phyloP scores from a whole-genome alignment of 2,113 vertebrate species.

The Ifrita kowaldi region DNA sequence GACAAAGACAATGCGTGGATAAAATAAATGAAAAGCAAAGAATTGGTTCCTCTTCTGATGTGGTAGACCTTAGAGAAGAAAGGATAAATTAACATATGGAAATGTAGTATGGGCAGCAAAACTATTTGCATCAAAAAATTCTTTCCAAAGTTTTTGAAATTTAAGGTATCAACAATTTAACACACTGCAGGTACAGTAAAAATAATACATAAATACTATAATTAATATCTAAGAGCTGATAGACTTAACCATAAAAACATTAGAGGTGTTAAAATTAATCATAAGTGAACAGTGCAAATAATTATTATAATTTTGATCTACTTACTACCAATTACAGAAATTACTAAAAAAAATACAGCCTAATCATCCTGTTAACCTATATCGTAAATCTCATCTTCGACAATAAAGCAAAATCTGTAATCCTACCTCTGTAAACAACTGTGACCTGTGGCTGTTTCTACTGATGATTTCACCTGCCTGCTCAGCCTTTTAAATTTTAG shows the following conservation, averaged over 20 bases:
- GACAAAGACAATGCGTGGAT: neutral
- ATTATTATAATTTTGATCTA: neutral
- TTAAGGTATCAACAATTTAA: neutral
- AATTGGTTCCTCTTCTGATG: neutral
- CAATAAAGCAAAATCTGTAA: neutral
- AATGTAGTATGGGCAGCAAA: neutral
- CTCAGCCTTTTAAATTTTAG: neutral
- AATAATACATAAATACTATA: neutral
- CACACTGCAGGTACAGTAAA: neutral
- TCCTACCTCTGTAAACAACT: neutral
- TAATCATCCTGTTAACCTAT: neutral
- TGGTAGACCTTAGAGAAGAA: neutral
- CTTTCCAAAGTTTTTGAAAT: neutral
- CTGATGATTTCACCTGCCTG: neutral
- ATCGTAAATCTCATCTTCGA: fast-evolving
- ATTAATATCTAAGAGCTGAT: neutral
- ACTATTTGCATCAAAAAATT: neutral
- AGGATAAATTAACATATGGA: neutral
- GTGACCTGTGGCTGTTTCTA: neutral
- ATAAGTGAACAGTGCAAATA: neutral
- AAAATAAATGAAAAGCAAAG: neutral
- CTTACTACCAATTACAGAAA: neutral
- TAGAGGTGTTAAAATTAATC: neutral
- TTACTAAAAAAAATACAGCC: neutral
- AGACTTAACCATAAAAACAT: neutral